These are phyloP conservation scores for Mirounga angustirostris DNA, from an alignment of 2,113 vertebrate genomes.

Conservation along the genomic window DNA sequence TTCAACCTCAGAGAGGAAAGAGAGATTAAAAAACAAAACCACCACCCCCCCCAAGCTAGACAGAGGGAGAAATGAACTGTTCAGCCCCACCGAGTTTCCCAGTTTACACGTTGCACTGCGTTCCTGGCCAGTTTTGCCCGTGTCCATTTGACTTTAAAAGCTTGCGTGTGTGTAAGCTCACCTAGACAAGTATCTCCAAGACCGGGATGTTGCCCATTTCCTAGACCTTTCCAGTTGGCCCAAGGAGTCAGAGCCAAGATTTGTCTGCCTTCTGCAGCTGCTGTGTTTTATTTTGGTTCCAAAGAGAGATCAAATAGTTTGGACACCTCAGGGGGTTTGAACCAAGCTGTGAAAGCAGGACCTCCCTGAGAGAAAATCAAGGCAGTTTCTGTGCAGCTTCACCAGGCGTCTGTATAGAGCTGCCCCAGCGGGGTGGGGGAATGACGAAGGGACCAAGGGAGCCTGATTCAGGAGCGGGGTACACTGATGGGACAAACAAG, in stretches of 20 bases:
- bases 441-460: background rate
- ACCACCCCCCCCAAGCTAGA: background rate
- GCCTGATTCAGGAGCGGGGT: background rate
- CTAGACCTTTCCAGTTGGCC: background rate
- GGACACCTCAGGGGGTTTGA: background rate
- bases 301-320: background rate
- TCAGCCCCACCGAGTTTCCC: background rate
- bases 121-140: background rate
- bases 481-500: background rate
- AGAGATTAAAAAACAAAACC: background rate
- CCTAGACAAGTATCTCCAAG: background rate
- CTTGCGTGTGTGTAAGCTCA: background rate
- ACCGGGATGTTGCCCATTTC: background rate
- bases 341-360: background rate
- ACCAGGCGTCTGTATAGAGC: background rate
- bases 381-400: background rate
- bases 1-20: background rate
- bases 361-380: background rate
- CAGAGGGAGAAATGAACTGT: background rate
- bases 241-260: background rate
- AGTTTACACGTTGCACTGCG: background rate
- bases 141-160: background rate
- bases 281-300: background rate
- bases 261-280: background rate
- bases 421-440: background rate